Percentiles rank a stretch among this genome's conserved stretches.
Conservation (phyloP, 1,140 invertebrate genomes). For the Acromyrmex echinatior region DNA sequence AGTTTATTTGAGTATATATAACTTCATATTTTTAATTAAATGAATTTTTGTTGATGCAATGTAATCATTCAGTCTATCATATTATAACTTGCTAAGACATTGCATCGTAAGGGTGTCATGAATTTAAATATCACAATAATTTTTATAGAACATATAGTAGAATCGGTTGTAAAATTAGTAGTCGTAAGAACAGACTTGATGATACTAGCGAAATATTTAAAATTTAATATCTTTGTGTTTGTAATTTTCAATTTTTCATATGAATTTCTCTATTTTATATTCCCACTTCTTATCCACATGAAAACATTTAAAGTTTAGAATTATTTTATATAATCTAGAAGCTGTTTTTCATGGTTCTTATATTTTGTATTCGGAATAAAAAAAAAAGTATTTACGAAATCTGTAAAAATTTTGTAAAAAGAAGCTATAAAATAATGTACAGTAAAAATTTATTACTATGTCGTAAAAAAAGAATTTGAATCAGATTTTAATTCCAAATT, state of each 20-base stretch:
- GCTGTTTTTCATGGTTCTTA: background rate
- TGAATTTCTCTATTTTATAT: background rate
- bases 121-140: conserved; percentile 6
- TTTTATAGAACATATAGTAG: background rate
- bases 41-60: background rate
- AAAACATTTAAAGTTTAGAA: background rate
- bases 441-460: background rate
- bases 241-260: background rate
- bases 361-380: background rate
- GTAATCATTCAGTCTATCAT: background rate
- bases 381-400: background rate
- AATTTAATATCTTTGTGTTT: background rate
- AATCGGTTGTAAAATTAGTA: background rate
- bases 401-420: background rate
- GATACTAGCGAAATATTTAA: background rate
- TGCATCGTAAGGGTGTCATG: background rate
- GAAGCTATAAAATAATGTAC: background rate
- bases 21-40: conserved; percentile 5
- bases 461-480: background rate
- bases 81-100: background rate
- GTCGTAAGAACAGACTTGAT: background rate
- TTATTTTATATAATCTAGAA: background rate
- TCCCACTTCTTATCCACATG: background rate
- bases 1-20: background rate
- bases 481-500: background rate